These are phyloP conservation scores for Rhynchopsitta pachyrhyncha DNA, from an alignment of 2,113 vertebrate genomes.

Conservation along the genomic window DNA sequence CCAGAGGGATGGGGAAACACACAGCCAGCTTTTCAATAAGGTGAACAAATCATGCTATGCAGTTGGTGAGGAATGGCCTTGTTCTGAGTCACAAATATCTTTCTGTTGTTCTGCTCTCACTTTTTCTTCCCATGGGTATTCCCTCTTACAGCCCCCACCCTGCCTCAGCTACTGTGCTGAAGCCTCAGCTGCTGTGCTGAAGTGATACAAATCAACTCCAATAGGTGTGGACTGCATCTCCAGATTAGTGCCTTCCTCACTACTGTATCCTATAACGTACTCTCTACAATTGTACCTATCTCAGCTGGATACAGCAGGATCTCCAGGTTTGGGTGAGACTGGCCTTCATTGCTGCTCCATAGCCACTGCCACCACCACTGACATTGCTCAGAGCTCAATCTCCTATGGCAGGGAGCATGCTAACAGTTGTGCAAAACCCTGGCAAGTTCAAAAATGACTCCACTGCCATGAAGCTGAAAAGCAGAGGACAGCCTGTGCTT, in stretches of 20 bases:
- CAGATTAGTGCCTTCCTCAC: not conserved
- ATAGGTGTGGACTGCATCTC: not conserved
- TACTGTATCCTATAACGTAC: not conserved
- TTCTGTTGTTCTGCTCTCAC: not conserved
- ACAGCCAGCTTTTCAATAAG: not conserved
- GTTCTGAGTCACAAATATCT: not conserved
- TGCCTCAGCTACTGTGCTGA: not conserved
- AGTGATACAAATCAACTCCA: not conserved
- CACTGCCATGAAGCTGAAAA: not conserved
- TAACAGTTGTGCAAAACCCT: not conserved
- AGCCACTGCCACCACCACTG: not conserved
- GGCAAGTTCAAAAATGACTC: not conserved
- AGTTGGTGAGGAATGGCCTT: not conserved
- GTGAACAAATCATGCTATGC: not conserved
- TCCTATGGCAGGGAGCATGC: not conserved
- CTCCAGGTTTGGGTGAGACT: not conserved
- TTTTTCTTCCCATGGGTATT: not conserved
- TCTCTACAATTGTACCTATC: not conserved
- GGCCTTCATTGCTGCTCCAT: not conserved
- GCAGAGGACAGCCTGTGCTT: not conserved
- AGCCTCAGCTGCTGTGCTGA: not conserved
- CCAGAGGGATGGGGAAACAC: accelerated
- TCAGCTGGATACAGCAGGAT: not conserved
- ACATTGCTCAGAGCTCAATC: not conserved
- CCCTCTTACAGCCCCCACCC: not conserved